Percentiles rank a stretch among this genome's conserved stretches.
Evolutionary conservation across 1,140 invertebrate genomes (phyloP).

Genomic region (Drosophila busckii): DNA sequence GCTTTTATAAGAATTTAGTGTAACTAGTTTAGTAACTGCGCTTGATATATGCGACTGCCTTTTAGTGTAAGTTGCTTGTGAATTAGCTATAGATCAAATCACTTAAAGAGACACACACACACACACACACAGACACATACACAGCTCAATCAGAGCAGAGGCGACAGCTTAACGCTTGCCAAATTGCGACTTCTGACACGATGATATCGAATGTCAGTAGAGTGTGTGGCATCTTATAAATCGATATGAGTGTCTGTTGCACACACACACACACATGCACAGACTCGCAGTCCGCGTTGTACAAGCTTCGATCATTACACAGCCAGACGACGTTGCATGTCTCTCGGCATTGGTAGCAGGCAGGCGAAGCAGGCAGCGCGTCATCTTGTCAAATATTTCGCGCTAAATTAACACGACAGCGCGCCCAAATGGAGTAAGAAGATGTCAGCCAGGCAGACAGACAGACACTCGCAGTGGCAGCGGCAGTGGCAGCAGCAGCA

Average conservation of each 20-base stretch:
- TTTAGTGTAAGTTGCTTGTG: constrained; percentile 43
- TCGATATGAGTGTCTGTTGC: constrained; percentile 70
- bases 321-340: constrained; percentile 33
- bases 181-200: constrained; percentile 30
- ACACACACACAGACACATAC: no score
- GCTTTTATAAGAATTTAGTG: no score
- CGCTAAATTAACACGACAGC: constrained; percentile 74
- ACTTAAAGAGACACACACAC: constrained; percentile 64
- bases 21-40: no score
- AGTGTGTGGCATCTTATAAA: constrained; percentile 63
- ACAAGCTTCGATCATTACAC: constrained; percentile 53
- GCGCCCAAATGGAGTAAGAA: constrained; percentile 73
- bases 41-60: no score
- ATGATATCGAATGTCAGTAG: constrained; percentile 54
- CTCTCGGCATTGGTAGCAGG: constrained; percentile 4
- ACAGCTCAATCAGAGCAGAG: constrained; percentile 44
- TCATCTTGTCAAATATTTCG: constrained; percentile 76
- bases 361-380: constrained; percentile 41
- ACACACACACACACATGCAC: constrained; percentile 23
- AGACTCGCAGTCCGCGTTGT: not conserved
- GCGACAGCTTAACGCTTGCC: constrained; percentile 26
- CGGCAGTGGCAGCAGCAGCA: constrained; percentile 12
- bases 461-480: constrained; percentile 23
- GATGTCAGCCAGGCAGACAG: constrained; percentile 44
- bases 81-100: constrained; percentile 64